Evolutionary conservation across 2,113 vertebrate genomes (phyloP), one percentile per base, ranked within the genome.

Genomic region (Equus quagga): DNA sequence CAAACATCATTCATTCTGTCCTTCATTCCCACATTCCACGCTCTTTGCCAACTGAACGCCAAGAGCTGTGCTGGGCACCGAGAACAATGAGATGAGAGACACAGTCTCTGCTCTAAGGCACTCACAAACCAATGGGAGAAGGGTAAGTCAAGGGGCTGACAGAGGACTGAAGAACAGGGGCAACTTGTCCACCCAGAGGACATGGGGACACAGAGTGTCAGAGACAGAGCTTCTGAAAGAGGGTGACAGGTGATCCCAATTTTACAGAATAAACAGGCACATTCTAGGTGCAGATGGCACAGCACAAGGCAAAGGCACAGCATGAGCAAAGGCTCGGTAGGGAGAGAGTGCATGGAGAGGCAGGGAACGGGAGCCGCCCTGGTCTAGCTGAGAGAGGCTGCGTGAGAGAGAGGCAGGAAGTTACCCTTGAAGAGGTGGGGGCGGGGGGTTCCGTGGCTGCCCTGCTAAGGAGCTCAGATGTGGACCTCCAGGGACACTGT

Each of bases 291-390:
- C 36, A 28, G 79, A 10, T 0, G 3, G 14, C 6, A 6, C 46
- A 21, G 76, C 49, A 75, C 8, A 4, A 41, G 46, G 26, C 41
- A 41, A 33, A 23, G 58, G 28, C 36, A 28, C 49, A 15, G 5
- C 24, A 8, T 0, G 70, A 24, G 44, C 51, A 54, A 84, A 91
- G 65, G 14, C 36, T n/a, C 7, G n/a, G 62, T 4, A 23, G 31
- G 11, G n/a, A 51, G 49, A 8, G 8, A 62, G 62, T 6, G 6
- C 0, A 1, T 0, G 0, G 54, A 26, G 36, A 31, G 64, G 56
- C 41, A n/a, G 26, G 83, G 19, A 18, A 1, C 33, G 2, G 2
- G 6, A 33, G 70, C 41, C 15, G 13, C 56, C 41, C 41, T 14
- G 79, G 44, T 12, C 82, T 13, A 44, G 33, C 36, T 11, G 21